A percentile compares a stretch with the other conserved stretches of the same genome.
These are phyloP conservation scores for Eupithecia tripunctaria DNA, from an alignment of 2,888 invertebrate genomes.

Conservation along the genomic window DNA sequence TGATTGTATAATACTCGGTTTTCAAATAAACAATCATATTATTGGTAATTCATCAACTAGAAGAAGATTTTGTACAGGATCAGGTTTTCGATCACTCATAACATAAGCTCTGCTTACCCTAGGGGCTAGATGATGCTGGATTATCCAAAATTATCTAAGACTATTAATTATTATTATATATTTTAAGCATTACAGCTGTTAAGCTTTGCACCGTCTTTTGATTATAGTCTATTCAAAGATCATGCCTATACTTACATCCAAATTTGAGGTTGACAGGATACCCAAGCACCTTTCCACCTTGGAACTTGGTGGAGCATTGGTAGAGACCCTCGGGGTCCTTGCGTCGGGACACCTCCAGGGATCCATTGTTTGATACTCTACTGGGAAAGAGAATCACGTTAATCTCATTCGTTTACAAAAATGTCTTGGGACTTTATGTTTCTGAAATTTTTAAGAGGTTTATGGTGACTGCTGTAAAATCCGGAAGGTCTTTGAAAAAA, in stretches of 20 bases:
- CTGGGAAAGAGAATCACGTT: conserved; percentile 46
- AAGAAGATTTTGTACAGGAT: not conserved
- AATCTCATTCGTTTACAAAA: not conserved
- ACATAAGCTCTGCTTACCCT: too few species aligned
- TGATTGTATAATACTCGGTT: too few species aligned
- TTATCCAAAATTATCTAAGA: too few species aligned
- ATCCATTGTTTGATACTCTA: conserved; percentile 59
- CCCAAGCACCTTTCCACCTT: conserved; percentile 67
- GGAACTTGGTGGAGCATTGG: conserved; percentile 67
- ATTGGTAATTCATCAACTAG: not conserved
- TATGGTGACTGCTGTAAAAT: not conserved
- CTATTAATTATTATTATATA: too few species aligned
- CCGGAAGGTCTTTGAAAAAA: not conserved
- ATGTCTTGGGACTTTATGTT: not conserved
- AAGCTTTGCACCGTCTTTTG: not conserved
- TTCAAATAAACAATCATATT: too few species aligned
- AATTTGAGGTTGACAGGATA: conserved; percentile 68
- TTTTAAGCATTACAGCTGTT: too few species aligned
- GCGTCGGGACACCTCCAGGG: conserved; percentile 64
- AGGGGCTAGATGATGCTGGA: too few species aligned
- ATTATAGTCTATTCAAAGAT: not conserved
- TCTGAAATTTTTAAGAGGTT: too few species aligned
- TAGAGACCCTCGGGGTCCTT: conserved; percentile 67
- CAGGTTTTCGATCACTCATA: too few species aligned
- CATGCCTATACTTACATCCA: conserved; percentile 67